Conservation (phyloP, 2,113 vertebrate species). For the Sylvilagus bachmani region DNA sequence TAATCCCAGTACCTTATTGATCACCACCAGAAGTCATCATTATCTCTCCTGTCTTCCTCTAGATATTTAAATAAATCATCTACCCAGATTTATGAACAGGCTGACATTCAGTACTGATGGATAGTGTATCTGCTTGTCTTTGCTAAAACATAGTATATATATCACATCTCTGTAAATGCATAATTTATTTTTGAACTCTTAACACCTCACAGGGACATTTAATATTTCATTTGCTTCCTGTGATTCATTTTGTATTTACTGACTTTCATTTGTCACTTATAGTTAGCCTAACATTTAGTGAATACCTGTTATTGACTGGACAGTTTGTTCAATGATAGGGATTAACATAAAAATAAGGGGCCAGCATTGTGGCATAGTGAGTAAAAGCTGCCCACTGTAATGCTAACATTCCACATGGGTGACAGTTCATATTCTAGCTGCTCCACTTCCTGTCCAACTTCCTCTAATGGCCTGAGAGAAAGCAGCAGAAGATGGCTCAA, state of each 20-base stretch:
- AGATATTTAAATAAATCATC: not conserved
- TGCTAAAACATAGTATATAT: not conserved
- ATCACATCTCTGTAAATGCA: not conserved
- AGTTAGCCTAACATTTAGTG: not conserved
- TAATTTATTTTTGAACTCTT: constrained; percentile 41
- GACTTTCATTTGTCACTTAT: constrained; percentile 24
- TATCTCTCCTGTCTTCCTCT: not conserved
- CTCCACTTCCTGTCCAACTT: no score
- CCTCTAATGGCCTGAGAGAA: no score
- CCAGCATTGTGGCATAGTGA: no score
- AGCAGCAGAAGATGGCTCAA: no score
- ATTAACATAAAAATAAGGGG: not conserved
- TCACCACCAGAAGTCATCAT: not conserved
- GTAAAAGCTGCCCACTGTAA: no score
- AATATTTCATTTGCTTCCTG: not conserved
- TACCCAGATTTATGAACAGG: not conserved
- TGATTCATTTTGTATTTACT: constrained; percentile 22
- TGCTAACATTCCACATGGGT: no score
- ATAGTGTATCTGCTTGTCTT: not conserved
- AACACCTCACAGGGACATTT: not conserved
- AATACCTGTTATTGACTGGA: not conserved
- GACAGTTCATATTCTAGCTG: no score
- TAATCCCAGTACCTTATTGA: not conserved
- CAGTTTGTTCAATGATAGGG: not conserved
- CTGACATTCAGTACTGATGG: not conserved